phyloP scores from a whole-genome alignment of 2,888 invertebrate species.

The Rotaria socialis region DNA sequence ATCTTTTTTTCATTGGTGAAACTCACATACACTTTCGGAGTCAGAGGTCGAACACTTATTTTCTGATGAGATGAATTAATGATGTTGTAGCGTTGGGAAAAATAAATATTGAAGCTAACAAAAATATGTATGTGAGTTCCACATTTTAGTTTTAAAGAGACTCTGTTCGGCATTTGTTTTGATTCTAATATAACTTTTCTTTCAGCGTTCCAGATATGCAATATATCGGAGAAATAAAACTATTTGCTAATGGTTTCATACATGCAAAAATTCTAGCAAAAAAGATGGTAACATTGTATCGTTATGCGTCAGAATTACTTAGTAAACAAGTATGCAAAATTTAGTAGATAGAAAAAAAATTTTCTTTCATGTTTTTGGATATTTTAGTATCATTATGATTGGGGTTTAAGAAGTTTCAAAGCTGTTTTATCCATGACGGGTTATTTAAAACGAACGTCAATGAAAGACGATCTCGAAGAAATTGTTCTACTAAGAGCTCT shows the following conservation, averaged over 20 bases:
- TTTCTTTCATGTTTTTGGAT: background rate
- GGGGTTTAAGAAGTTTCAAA: conserved; percentile 88
- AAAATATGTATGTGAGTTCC: too few relatives aligned
- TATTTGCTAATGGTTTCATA: conserved; percentile 97
- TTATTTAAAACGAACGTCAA: conserved; percentile 78
- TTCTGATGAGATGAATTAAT: too few relatives aligned
- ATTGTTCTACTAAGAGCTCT: conserved; percentile 94
- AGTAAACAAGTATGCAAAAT: conserved; percentile 62
- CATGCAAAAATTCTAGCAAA: conserved; percentile 94
- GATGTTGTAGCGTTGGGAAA: too few relatives aligned
- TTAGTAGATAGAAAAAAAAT: background rate
- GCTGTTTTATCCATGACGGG: conserved; percentile 95
- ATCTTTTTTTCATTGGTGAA: too few relatives aligned
- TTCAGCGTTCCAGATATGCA: conserved; percentile 70
- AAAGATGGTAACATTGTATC: conserved; percentile 99
- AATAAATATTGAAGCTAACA: too few relatives aligned
- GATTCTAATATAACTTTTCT: background rate
- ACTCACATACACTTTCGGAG: too few relatives aligned
- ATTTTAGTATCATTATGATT: conserved; percentile 97
- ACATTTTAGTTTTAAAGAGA: too few relatives aligned
- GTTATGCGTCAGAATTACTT: conserved; percentile 69
- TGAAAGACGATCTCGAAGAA: conserved; percentile 48
- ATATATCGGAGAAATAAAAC: conserved; percentile 96
- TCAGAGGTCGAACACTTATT: too few relatives aligned
- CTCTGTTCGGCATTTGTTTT: background rate